Conservation (phyloP, 1,140 invertebrate species). For the Phenacoccus solenopsis region DNA sequence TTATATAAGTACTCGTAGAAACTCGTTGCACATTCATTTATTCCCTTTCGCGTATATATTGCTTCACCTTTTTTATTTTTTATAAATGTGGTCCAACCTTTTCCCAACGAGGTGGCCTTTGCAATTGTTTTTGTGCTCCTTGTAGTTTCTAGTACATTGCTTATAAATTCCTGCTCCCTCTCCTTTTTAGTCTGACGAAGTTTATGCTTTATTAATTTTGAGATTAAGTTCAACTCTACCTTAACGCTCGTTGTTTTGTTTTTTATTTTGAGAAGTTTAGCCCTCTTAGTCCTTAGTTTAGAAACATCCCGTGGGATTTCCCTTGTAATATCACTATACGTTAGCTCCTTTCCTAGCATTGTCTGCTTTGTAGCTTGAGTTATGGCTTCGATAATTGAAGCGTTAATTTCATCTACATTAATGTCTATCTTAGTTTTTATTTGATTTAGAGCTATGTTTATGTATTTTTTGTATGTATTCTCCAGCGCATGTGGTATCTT, state of each 20-base stretch:
- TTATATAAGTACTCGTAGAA: not conserved
- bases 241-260: not conserved
- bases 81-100: not conserved
- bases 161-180: not conserved
- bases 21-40: not conserved
- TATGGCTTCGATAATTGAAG: no score
- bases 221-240: not conserved
- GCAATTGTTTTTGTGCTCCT: not conserved
- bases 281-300: not conserved
- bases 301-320: no score
- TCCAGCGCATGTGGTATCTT: no score
- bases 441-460: not conserved
- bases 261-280: no score
- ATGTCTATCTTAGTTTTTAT: no score
- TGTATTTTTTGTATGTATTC: not conserved
- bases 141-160: no score
- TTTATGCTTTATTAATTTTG: not conserved
- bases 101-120: not conserved
- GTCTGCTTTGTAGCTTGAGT: no score
- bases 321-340: no score
- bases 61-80: not conserved
- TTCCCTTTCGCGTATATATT: not conserved
- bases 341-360: no score
- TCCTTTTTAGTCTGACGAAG: not conserved
- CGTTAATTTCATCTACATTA: no score